Evolutionary conservation across 2,797 vertebrate species (phyloP), one percentile per base, ranked within the genome.

Genomic region (Tragelaphus oryx): DNA sequence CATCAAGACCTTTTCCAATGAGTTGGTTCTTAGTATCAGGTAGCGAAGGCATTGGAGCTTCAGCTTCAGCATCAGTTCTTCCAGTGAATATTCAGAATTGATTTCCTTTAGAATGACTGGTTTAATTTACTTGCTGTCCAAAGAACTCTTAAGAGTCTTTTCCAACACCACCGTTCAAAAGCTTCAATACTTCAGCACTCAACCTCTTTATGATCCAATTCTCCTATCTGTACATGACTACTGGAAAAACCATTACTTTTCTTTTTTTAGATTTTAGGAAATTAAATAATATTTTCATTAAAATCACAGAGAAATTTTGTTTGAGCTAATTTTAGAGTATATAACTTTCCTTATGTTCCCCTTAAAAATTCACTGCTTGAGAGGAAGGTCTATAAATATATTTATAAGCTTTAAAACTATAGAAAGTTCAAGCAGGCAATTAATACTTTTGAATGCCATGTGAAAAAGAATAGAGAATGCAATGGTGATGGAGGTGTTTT

Each of bases 401-500:
- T 62, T 91, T 44, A 86, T 81, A 71, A 93, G 85, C 18, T 82
- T 91, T 93, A 74, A 93, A 86, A 82, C 12, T 41, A 55, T 82
- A 55, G 44, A 88, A 54, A 78, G 30, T 86, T 82, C 12, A 96
- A 86, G 62, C 71, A 83, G 52, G 65, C 48, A 87, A 30, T 81
- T 18, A 22, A 68, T 68, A 68, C 33, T 88, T 91, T 90, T 93
- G 93, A 96, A 74, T 79, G 50, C 26, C 71, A 71, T 60, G 74
- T 28, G 48, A 41, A 89, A 89, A 28, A 83, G 1, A 11, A 5
- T 62, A 44, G 16, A 46, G 8, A 14, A 79, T 68, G 10, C 6
- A 81, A 62, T 48, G 30, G 11, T 16, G 55, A 9, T 26, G 28
- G 41, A 11, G 2, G 30, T 60, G 54, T 85, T 75, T 48, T 83